Base-by-base conservation (phyloP, 2,797 vertebrate genomes). In the Microhierax caerulescens region DNA sequence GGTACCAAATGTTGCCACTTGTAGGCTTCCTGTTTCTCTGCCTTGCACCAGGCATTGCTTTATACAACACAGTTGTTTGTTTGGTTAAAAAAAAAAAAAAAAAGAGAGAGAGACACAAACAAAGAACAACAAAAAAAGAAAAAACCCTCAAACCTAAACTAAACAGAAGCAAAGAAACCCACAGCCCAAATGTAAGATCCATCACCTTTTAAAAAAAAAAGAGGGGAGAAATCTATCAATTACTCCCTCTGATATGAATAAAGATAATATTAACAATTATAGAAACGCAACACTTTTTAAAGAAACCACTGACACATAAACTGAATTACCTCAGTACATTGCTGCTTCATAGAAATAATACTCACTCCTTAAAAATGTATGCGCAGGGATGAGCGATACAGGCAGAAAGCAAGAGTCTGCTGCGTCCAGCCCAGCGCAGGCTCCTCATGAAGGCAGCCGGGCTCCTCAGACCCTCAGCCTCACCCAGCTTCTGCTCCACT, bases 11-110 rank as follows among this genome's bases (percentile, higher is more conserved):
- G 3, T 1, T 13, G 39, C 15, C 50, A 43, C 23, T 24, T 32
- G 3, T 2, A 39, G 56, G 34, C 3, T 5, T 67, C 37, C 68
- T 73, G 12, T 34, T 30, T 5, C n/a, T 20, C 34, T 9, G 23
- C 24, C 51, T 61, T 3, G 2, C 10, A 13, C 3, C 34, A 32
- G 23, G 10, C 32, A 7, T 2, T 32, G 18, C 24, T 51, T 39
- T 30, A 28, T 2, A 4, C 2, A 8, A 9, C 6, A 7, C 7
- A 14, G 25, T 4, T 19, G 13, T n/a, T n/a, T n/a, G n/a, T n/a
- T n/a, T n/a, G 13, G 13, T 37, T 37, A 7, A 41, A 43, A 43
- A 43, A 43, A 43, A 43, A 43, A 41, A 41, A 13, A 21, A 30
- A 54, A 34, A 18, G 21, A 17, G 11, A 19, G 15, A 9, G 3